Evolutionary conservation across 2,888 invertebrate genomes (phyloP).

Genomic region (Chirona hameri): DNA sequence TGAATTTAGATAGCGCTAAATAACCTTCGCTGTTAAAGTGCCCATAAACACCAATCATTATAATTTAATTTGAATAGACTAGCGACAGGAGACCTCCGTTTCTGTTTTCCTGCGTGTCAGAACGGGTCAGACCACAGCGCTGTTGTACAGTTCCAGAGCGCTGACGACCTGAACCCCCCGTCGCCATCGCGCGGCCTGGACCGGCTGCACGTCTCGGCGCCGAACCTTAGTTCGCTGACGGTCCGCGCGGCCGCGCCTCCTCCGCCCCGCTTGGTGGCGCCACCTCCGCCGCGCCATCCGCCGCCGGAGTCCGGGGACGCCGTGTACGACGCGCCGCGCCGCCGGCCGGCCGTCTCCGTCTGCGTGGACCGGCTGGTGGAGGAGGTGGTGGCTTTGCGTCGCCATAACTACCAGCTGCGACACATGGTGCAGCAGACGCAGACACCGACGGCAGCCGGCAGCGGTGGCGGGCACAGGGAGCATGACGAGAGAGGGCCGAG

Average conservation of each 20-base stretch:
- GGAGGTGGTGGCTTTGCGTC: background rate
- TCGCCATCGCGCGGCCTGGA: background rate
- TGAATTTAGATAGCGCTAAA: no score
- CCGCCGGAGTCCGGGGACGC: background rate
- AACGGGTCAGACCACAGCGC: no score
- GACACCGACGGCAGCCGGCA: background rate
- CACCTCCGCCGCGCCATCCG: background rate
- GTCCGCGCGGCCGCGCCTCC: background rate
- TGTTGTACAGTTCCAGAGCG: constrained; percentile 1
- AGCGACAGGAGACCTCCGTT: no score
- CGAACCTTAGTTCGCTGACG: background rate
- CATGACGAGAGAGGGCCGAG: background rate
- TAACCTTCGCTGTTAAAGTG: no score
- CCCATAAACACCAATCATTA: no score
- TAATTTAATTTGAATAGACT: no score
- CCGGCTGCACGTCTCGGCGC: background rate
- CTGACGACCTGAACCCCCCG: background rate
- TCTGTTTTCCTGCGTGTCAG: no score
- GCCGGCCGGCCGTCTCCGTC: background rate
- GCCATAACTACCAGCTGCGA: background rate
- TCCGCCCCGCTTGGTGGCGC: constrained; percentile 12
- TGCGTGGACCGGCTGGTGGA: background rate
- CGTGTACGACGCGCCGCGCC: background rate
- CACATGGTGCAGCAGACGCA: background rate
- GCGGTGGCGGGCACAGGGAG: background rate